Conservation (phyloP, 2,888 invertebrate species). For the Lasioglossum pauxillum region DNA sequence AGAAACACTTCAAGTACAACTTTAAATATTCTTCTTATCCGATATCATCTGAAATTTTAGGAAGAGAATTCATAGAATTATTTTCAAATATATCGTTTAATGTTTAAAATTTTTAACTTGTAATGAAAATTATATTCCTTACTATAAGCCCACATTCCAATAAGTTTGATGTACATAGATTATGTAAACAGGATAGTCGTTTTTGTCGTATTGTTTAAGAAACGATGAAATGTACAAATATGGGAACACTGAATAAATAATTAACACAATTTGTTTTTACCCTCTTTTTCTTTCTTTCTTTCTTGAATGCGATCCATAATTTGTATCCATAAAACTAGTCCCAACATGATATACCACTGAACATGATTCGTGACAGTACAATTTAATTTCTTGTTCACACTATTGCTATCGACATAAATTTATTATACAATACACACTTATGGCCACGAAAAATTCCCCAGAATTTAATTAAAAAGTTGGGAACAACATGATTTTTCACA, state of each 20-base stretch:
- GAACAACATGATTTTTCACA: slow-evolving; percentile 34
- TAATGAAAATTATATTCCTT: slow-evolving; percentile 44
- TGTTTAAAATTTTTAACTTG: slow-evolving; percentile 23
- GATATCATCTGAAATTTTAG: neutral
- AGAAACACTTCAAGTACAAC: slow-evolving; percentile 36
- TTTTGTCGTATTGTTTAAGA: slow-evolving; percentile 47
- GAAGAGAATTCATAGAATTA: slow-evolving; percentile 1
- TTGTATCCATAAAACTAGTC: slow-evolving; percentile 59
- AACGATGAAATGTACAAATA: slow-evolving; percentile 65
- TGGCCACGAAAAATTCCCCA: slow-evolving; percentile 24
- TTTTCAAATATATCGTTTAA: slow-evolving; percentile 37
- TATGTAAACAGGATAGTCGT: slow-evolving; percentile 57
- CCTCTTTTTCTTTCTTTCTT: slow-evolving; percentile 45
- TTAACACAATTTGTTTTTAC: slow-evolving; percentile 62
- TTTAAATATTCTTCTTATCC: slow-evolving; percentile 17
- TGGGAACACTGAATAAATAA: slow-evolving; percentile 67
- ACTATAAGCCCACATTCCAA: slow-evolving; percentile 43
- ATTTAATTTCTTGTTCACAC: slow-evolving; percentile 61
- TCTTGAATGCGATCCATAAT: slow-evolving; percentile 62
- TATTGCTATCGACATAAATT: slow-evolving; percentile 68
- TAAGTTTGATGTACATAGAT: slow-evolving; percentile 38
- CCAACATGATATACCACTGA: slow-evolving; percentile 50
- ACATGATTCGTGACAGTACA: slow-evolving; percentile 52
- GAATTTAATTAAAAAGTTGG: slow-evolving; percentile 37
- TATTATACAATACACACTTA: slow-evolving; percentile 64